Percentiles rank a stretch among this genome's conserved stretches.
Conservation (phyloP, 2,113 vertebrate species). For the Plotosus lineatus region DNA sequence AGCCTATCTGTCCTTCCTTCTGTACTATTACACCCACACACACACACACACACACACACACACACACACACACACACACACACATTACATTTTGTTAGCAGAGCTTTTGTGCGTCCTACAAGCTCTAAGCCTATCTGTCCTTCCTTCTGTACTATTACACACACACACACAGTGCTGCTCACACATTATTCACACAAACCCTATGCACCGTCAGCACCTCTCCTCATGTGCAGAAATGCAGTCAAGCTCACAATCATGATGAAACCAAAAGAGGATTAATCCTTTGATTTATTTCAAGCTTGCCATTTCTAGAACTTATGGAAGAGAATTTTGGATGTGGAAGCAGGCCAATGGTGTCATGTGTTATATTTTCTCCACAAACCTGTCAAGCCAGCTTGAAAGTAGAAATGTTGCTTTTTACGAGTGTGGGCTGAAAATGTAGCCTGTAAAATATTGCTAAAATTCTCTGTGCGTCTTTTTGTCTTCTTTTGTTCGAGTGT, state of each 20-base stretch:
- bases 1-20: too few species aligned
- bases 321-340: background rate
- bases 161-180: slow-evolving; percentile 2
- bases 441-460: background rate
- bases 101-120: too few species aligned
- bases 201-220: slow-evolving; percentile 20
- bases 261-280: slow-evolving; percentile 18
- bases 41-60: slow-evolving; percentile 14
- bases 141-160: too few species aligned
- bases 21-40: too few species aligned
- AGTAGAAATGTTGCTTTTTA: background rate
- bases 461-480: background rate
- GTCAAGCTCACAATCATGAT: slow-evolving; percentile 5
- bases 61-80: slow-evolving; percentile 24
- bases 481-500: slow-evolving; percentile 53
- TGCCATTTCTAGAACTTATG: background rate
- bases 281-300: slow-evolving; percentile 21
- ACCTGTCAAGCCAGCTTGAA: background rate
- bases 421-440: background rate
- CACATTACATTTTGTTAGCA: too few species aligned
- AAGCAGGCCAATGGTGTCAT: background rate
- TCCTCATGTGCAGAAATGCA: slow-evolving; percentile 9
- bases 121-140: too few species aligned
- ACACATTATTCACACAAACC: slow-evolving; percentile 20
- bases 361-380: background rate